Base-by-base conservation (phyloP, 2,888 invertebrate genomes). In the Apotomis betuletana region DNA sequence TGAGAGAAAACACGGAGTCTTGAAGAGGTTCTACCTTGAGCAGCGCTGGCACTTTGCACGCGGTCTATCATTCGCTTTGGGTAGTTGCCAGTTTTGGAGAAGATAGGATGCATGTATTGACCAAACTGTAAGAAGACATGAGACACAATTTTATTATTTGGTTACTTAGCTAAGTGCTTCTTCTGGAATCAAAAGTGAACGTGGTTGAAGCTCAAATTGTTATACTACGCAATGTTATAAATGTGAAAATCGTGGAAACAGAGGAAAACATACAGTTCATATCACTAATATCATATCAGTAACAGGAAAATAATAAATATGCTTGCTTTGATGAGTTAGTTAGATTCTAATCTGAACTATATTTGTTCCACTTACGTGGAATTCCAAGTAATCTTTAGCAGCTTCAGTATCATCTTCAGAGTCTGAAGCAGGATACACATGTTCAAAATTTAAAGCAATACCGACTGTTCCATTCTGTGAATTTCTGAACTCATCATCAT, bases 401-500 rank as follows among this genome's bases (percentile, higher is more conserved):
- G 70, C 70, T 9, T 70, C 15, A 51, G 61, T 41, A 15, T 70
- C 67, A 41, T 70, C 70, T 15, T 54, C 38, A 5, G 61, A 61
- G 36, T 70, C 70, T 8, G 54, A 49, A 38, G 60, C 61, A 15
- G 70, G 70, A 55, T 55, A 65, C 0, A 13, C 38, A 65, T 55
- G 67, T 15, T 65, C 61, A 4, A 49, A 55, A 36, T 55, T 70
- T 10, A 70, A 44, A 15, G 55, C 65, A 4, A 70, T 61, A 38
- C 60, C 70, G 5, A 70, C 15, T 27, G 60, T 8, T 1, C 70
- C 70, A 12, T 54, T 60, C 10, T 70, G 70, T 0, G 36, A 10
- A 6, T 8, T 60, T 44, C 74, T 75, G 38, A 67, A 75, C 44
- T 73, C 73, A 62, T 84, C 79, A 3, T 78, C 58, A 72, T 89